Conservation (phyloP, 2,888 invertebrate species). For the Hydraecia micacea region DNA sequence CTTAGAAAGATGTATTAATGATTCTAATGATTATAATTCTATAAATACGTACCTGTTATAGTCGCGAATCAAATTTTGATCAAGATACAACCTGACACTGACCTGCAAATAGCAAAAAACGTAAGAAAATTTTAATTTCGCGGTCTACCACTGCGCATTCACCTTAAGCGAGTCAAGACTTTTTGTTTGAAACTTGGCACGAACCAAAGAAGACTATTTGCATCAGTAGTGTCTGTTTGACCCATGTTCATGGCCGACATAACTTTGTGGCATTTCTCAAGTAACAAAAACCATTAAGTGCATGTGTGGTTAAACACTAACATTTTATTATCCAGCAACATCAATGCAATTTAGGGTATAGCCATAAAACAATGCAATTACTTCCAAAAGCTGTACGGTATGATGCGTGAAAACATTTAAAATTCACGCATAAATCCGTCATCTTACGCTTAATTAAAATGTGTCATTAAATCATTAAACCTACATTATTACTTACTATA, state of each 20-base stretch:
- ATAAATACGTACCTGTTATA: too few relatives aligned
- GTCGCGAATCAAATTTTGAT: too few relatives aligned
- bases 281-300: background rate
- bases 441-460: slow-evolving; percentile 39
- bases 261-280: slow-evolving; percentile 28
- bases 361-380: slow-evolving; percentile 34
- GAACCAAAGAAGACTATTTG: background rate
- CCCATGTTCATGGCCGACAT: slow-evolving; percentile 11
- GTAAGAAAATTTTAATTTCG: too few relatives aligned
- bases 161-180: background rate
- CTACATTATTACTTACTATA: slow-evolving; percentile 44
- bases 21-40: too few relatives aligned
- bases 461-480: slow-evolving; percentile 50
- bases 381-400: slow-evolving; percentile 6
- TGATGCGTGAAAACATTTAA: slow-evolving; percentile 35
- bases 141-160: too few relatives aligned
- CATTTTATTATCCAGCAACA: slow-evolving; percentile 1
- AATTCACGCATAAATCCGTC: slow-evolving; percentile 21
- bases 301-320: slow-evolving; percentile 1
- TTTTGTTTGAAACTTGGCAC: background rate
- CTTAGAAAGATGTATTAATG: too few relatives aligned
- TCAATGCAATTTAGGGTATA: slow-evolving; percentile 2
- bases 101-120: too few relatives aligned
- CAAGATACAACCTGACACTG: too few relatives aligned
- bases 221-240: background rate